Evolutionary conservation across 2,888 invertebrate species (phyloP), one percentile per base, ranked within the genome.

Genomic region (Drosophila phalerata): DNA sequence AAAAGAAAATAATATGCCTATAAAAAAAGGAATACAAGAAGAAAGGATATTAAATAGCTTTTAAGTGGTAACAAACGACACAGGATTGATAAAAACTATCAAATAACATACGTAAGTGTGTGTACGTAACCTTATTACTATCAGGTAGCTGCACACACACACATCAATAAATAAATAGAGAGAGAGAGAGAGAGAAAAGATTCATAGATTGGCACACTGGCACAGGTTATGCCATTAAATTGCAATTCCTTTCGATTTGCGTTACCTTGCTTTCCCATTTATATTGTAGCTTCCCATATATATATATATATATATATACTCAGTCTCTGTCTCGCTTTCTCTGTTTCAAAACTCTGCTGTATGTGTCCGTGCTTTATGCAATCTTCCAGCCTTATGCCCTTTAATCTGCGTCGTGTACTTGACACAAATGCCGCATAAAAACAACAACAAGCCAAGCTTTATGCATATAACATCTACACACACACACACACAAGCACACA

Each of bases 371-470:
- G 53, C 57, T 62, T 45, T 73, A 67, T 78, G 80, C 86, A 81
- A 83, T 87, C 80, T 88, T 85, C 69, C 70, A 83, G 85, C 57
- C 72, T 70, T 85, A 80, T 81, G 77, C 81, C 79, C 88, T 85
- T 85, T 85, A 85, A 85, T 85, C 88, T 88, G 79, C 77, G 69
- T 77, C 86, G 77, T 88, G 85, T 88, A 85, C 85, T 85, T 85
- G 85, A 85, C 85, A 85, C 81, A 85, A 85, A 88, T 85, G 82
- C 78, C 70, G 70, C 73, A 78, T 71, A 71, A 80, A 84, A 79
- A 82, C 70, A 85, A 73, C 62, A 84, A 74, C 64, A 64, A 63
- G 19, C 47, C 32, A 66, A 87, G 74, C 69, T 67, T 80, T 81
- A 71, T 78, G 78, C 64, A 83, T 53, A 85, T 53, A 65, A 65